Evolutionary conservation across 2,113 vertebrate species (phyloP).

Genomic region (Ariopsis seemanni): DNA sequence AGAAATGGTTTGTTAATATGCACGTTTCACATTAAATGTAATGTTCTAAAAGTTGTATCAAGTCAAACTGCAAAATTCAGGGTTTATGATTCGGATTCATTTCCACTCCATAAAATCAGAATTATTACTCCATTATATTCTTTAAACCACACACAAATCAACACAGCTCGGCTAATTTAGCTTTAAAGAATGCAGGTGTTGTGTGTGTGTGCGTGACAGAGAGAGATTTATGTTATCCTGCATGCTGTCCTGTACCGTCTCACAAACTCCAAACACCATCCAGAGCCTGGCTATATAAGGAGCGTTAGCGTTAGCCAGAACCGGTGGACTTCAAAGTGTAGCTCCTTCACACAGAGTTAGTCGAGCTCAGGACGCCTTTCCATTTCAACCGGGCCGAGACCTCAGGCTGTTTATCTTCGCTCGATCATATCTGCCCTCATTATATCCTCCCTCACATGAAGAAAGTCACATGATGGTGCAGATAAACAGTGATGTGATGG

Average conservation of each 20-base stretch:
- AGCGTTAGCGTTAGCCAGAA: constrained; percentile 27
- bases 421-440: constrained; percentile 37
- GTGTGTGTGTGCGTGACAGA: not conserved
- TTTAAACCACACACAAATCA: not conserved
- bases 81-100: not conserved
- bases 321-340: constrained; percentile 45
- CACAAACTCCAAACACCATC: constrained; percentile 27
- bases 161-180: not conserved
- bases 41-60: not conserved
- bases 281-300: constrained; percentile 54
- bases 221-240: constrained; percentile 25
- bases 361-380: constrained; percentile 41
- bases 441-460: constrained; percentile 53
- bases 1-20: not conserved
- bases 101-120: not conserved
- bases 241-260: constrained; percentile 11
- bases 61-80: not conserved
- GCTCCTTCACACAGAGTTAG: constrained; percentile 19
- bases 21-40: not conserved
- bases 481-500: constrained; percentile 27
- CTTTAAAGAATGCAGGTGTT: not conserved
- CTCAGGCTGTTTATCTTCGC: constrained; percentile 50
- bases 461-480: constrained; percentile 42
- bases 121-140: not conserved
- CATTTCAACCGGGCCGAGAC: constrained; percentile 33